Conservation (phyloP, 1,140 invertebrate genomes). For the Planococcus citri region DNA sequence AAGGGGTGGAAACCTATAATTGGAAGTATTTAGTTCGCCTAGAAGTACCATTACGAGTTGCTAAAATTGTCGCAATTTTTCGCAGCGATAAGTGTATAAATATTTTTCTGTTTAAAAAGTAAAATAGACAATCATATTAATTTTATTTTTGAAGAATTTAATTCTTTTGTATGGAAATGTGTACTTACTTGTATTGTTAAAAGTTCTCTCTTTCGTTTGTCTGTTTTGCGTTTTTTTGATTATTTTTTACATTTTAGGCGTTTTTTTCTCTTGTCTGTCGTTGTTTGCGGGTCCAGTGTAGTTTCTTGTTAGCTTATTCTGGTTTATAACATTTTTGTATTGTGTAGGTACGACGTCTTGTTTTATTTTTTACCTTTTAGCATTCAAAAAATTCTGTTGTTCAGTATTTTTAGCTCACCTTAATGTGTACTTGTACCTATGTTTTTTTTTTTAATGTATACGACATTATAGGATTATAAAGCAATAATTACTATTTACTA, state of each 20-base stretch:
- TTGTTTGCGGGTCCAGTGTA: background rate
- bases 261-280: background rate
- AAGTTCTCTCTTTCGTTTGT: background rate
- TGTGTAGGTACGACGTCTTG: background rate
- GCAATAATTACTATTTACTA: background rate
- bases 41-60: no score
- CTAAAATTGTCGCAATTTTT: no score
- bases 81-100: background rate
- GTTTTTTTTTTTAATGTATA: background rate
- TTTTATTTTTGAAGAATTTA: background rate
- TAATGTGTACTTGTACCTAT: background rate
- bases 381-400: background rate
- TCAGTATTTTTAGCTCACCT: background rate
- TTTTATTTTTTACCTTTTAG: background rate
- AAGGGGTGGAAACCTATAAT: no score
- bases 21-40: no score
- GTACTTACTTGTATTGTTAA: no score
- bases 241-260: background rate
- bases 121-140: background rate
- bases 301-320: background rate
- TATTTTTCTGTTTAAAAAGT: background rate
- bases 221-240: background rate
- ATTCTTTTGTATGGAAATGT: background rate
- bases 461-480: constrained; percentile 2
- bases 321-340: background rate